A percentile compares a stretch with the other conserved stretches of the same genome.
Evolutionary conservation across 2,113 vertebrate species (phyloP).

Genomic region (Cygnus buccinator): DNA sequence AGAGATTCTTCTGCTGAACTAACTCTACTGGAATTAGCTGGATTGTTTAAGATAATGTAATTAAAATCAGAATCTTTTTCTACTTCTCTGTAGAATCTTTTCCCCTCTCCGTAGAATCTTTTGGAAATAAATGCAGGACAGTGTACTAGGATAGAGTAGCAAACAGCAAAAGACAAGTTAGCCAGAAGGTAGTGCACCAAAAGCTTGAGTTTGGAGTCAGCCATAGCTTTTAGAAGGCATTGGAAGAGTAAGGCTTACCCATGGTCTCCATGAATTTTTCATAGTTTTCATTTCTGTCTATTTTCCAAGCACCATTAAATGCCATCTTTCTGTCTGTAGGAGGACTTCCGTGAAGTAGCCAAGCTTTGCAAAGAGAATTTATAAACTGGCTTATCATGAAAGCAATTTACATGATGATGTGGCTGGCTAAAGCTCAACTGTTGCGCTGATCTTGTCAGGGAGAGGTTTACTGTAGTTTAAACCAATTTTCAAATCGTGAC

Average conservation of each 20-base stretch:
- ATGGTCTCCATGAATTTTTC: slow-evolving; percentile 91
- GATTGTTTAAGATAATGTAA: neutral
- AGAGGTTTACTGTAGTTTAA: neutral
- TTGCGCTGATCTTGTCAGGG: slow-evolving; percentile 35
- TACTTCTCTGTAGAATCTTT: neutral
- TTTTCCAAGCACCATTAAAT: slow-evolving; percentile 88
- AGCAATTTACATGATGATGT: slow-evolving; percentile 81
- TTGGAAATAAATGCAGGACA: neutral
- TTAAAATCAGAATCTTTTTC: neutral
- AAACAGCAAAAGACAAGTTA: neutral
- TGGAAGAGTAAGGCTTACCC: slow-evolving; percentile 82
- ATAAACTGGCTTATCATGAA: slow-evolving; percentile 82
- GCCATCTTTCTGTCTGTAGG: slow-evolving; percentile 77
- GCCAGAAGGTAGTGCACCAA: neutral
- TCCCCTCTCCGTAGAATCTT: rapidly evolving
- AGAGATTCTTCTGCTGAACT: neutral
- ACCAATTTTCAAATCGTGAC: neutral
- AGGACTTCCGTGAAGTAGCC: neutral
- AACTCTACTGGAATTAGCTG: neutral
- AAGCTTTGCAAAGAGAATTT: slow-evolving; percentile 70
- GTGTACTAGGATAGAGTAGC: neutral
- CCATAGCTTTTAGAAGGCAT: neutral
- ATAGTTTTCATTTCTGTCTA: slow-evolving; percentile 87
- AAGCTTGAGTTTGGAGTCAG: neutral
- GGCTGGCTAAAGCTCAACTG: slow-evolving; percentile 87